These are phyloP conservation scores for Epistrophella euchroma DNA, from an alignment of 2,888 invertebrate genomes.

Conservation along the genomic window DNA sequence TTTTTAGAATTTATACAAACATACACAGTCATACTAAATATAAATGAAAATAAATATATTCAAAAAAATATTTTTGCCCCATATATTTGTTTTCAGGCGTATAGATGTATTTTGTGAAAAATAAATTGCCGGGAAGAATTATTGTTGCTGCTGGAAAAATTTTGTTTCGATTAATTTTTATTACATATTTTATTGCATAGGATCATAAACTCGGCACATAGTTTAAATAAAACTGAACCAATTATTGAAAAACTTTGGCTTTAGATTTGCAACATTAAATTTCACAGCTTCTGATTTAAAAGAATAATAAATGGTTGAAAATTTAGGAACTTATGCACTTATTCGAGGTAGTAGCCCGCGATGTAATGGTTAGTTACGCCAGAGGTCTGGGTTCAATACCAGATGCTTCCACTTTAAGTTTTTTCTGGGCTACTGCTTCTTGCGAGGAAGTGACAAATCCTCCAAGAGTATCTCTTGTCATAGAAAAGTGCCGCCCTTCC, in stretches of 20 bases:
- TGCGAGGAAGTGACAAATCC: too few relatives aligned
- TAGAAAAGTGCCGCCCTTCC: too few relatives aligned
- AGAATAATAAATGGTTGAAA: neutral
- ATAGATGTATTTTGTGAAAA: neutral
- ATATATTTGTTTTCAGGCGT: neutral
- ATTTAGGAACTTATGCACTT: neutral
- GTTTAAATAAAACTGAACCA: neutral
- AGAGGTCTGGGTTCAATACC: too few relatives aligned
- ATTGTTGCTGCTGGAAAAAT: neutral
- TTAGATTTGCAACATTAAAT: neutral
- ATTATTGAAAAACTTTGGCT: neutral
- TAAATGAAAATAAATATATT: neutral
- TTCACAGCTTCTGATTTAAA: neutral
- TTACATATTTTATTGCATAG: too few relatives aligned
- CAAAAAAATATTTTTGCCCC: neutral
- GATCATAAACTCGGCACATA: too few relatives aligned
- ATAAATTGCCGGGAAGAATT: conserved; percentile 3
- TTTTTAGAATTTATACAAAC: too few relatives aligned
- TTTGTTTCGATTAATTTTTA: neutral
- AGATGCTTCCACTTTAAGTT: too few relatives aligned
- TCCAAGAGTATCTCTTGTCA: too few relatives aligned
- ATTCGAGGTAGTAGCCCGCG: too few relatives aligned
- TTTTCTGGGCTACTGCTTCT: too few relatives aligned
- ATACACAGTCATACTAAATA: too few relatives aligned
- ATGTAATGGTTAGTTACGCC: too few relatives aligned